These are phyloP conservation scores for Pagrus major DNA, from an alignment of 2,113 vertebrate genomes.

Conservation along the genomic window DNA sequence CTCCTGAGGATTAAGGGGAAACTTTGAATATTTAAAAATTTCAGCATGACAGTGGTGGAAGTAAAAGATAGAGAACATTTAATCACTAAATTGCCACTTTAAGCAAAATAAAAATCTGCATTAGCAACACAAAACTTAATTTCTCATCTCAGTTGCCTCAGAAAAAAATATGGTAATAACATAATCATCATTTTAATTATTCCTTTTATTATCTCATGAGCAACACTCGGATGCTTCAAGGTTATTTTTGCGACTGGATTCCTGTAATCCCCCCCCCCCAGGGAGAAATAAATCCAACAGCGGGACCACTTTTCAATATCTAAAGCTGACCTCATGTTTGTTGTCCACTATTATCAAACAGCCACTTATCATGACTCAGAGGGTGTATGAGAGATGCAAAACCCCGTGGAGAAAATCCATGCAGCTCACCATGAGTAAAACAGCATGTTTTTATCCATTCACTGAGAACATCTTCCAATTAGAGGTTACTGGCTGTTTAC, in stretches of 20 bases:
- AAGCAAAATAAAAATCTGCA: background rate
- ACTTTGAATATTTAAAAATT: background rate
- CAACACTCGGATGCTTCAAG: background rate
- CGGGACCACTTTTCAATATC: constrained; percentile 11
- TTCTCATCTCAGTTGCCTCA: too few species aligned
- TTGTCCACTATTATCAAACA: constrained; percentile 32
- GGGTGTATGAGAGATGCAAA: constrained; percentile 4
- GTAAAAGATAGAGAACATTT: background rate
- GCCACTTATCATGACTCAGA: constrained; percentile 38
- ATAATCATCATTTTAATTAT: background rate
- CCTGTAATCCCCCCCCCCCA: background rate
- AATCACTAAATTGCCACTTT: background rate
- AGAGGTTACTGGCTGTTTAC: background rate
- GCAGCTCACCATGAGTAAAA: constrained; percentile 32
- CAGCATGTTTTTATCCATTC: constrained; percentile 8
- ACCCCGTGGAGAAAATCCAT: constrained; percentile 30
- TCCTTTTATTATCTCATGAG: constrained; percentile 1
- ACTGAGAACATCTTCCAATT: background rate
- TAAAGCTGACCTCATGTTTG: constrained; percentile 30
- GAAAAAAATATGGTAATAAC: background rate
- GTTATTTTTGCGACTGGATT: background rate
- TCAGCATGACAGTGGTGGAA: background rate
- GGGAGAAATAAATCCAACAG: constrained; percentile 21
- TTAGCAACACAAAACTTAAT: background rate
- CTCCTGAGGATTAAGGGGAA: constrained; percentile 1